phyloP scores from a whole-genome alignment of 2,797 vertebrate species.

The Anabas testudineus region DNA sequence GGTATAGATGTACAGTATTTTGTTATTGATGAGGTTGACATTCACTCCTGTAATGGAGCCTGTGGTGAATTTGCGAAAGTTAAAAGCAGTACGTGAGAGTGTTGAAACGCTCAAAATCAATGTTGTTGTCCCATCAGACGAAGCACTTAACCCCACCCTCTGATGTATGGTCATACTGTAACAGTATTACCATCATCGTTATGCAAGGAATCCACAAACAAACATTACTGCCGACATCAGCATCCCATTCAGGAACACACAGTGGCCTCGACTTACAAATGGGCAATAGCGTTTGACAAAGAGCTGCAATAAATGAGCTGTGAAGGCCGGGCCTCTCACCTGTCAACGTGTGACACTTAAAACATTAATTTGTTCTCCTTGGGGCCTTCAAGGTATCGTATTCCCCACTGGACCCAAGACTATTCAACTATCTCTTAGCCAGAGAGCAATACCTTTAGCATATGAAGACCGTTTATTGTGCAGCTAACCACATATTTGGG shows the following conservation, averaged over 20 bases:
- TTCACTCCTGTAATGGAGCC: slow-evolving; percentile 63
- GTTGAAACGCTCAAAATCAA: slow-evolving; percentile 56
- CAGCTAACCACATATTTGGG: background rate
- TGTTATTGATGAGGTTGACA: slow-evolving; percentile 70
- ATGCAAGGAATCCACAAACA: slow-evolving; percentile 42
- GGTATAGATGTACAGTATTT: slow-evolving; percentile 17
- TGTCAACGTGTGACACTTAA: slow-evolving; percentile 81
- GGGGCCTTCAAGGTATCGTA: slow-evolving; percentile 61
- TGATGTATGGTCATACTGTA: slow-evolving; percentile 17
- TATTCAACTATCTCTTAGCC: slow-evolving; percentile 47
- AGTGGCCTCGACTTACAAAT: slow-evolving; percentile 32
- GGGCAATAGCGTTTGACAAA: slow-evolving; percentile 68
- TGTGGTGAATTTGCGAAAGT: slow-evolving; percentile 61
- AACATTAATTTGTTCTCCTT: slow-evolving; percentile 66
- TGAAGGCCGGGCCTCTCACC: slow-evolving; percentile 75
- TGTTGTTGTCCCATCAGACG: slow-evolving; percentile 34
- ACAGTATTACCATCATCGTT: slow-evolving; percentile 22
- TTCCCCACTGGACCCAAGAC: slow-evolving; percentile 62
- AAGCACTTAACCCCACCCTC: slow-evolving; percentile 43
- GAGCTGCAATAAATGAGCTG: slow-evolving; percentile 76
- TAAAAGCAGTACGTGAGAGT: slow-evolving; percentile 45
- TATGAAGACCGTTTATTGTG: slow-evolving; percentile 36
- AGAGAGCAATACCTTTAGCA: slow-evolving; percentile 40
- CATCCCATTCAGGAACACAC: slow-evolving; percentile 7
- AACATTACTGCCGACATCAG: slow-evolving; percentile 16